A percentile compares a stretch with the other conserved stretches of the same genome.
phyloP scores from a whole-genome alignment of 2,113 vertebrate species.

The Taxidea taxus region DNA sequence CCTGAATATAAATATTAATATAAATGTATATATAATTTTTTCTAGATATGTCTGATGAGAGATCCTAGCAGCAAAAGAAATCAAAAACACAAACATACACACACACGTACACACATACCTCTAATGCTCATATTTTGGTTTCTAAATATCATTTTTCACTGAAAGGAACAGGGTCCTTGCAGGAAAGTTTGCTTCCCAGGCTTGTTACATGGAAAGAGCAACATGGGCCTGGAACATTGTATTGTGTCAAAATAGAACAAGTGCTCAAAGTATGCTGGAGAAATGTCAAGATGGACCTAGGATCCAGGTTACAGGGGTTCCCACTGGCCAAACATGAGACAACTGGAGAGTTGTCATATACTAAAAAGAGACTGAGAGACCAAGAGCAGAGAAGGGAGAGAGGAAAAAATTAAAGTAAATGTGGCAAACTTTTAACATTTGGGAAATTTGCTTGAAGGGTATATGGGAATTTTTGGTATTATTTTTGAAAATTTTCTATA shows the following conservation, averaged over 20 bases:
- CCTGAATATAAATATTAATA: too few relatives aligned
- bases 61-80: not conserved
- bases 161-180: not conserved
- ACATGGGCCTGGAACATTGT: not conserved
- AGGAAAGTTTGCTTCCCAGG: not conserved
- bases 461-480: not conserved
- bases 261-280: not conserved
- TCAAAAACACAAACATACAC: not conserved
- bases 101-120: not conserved
- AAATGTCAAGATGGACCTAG: not conserved
- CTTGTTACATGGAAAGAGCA: not conserved
- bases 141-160: conserved; percentile 18
- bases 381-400: too few relatives aligned
- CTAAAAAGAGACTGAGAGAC: not conserved
- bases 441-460: not conserved
- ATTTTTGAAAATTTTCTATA: not conserved
- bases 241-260: not conserved
- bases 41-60: not conserved
- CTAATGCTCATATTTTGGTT: not conserved
- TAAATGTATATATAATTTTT: not conserved
- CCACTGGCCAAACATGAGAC: not conserved
- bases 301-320: not conserved
- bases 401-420: not conserved
- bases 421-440: not conserved
- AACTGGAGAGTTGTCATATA: not conserved